Conservation (phyloP, 2,797 vertebrate genomes). For the Miichthys miiuy region DNA sequence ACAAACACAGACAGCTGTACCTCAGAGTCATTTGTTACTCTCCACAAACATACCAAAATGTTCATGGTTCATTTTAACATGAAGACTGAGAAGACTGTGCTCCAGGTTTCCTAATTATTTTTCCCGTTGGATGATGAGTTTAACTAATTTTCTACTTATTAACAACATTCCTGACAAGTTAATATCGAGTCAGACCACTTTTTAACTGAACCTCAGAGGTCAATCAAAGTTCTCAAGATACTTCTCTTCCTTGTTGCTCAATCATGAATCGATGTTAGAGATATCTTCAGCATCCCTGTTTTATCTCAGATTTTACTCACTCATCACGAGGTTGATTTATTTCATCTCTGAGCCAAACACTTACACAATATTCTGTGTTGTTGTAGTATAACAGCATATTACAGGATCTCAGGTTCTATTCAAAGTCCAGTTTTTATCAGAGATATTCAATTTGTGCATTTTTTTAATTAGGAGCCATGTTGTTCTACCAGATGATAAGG, state of each 20-base stretch:
- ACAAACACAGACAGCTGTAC: conserved; percentile 47
- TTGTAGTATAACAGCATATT: conserved; percentile 13
- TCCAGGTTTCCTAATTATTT: conserved; percentile 10
- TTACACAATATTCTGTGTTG: conserved; percentile 25
- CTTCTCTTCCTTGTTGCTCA: not conserved
- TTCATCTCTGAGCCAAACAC: conserved; percentile 29
- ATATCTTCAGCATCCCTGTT: conserved; percentile 14
- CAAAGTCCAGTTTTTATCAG: conserved; percentile 31
- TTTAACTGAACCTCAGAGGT: conserved; percentile 23
- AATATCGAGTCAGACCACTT: not conserved
- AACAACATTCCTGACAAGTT: conserved; percentile 17
- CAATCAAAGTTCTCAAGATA: not conserved
- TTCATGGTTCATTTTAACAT: conserved; percentile 38
- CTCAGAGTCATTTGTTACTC: conserved; percentile 51
- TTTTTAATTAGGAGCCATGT: conserved; percentile 62
- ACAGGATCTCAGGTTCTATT: conserved; percentile 74
- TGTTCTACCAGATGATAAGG: conserved; percentile 45
- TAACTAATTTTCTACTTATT: conserved; percentile 33
- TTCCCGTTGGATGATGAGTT: conserved; percentile 15
- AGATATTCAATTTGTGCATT: conserved; percentile 48
- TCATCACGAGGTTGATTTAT: too few relatives aligned
- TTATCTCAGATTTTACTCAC: conserved; percentile 7
- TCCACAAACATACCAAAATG: conserved; percentile 36
- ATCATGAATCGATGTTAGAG: conserved; percentile 8
- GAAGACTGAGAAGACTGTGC: conserved; percentile 57